These are phyloP conservation scores for Eupsittula cactorum DNA, from an alignment of 2,113 vertebrate genomes.

Conservation along the genomic window DNA sequence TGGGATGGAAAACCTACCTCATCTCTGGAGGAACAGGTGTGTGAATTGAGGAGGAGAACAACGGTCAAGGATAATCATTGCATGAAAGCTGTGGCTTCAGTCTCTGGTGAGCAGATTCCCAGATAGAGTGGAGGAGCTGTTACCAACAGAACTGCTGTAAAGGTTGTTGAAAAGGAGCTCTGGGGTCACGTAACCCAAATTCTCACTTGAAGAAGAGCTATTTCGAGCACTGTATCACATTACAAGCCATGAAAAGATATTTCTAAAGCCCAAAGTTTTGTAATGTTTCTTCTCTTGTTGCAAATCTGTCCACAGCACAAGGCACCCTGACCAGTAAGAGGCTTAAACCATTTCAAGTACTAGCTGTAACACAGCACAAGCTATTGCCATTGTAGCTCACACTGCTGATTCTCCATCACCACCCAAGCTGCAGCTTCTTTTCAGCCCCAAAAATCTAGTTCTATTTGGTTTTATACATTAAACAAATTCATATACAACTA, in stretches of 20 bases:
- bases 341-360: not conserved
- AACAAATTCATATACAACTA: not conserved
- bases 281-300: not conserved
- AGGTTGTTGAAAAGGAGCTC: not conserved
- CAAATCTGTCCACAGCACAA: not conserved
- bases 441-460: not conserved
- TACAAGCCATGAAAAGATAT: not conserved
- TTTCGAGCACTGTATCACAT: not conserved
- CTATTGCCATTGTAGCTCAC: not conserved
- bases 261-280: not conserved
- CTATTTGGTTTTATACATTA: not conserved
- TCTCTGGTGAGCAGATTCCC: too few relatives aligned
- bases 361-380: not conserved
- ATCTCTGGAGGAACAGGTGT: too few relatives aligned
- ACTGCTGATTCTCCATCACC: not conserved
- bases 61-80: too few relatives aligned
- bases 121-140: too few relatives aligned
- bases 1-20: too few relatives aligned
- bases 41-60: too few relatives aligned
- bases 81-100: too few relatives aligned
- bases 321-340: not conserved
- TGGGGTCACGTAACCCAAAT: not conserved
- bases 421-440: not conserved
- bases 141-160: not conserved
- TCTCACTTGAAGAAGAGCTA: not conserved